phyloP scores from a whole-genome alignment of 1,140 invertebrate genomes.

The Oryzaephilus surinamensis region DNA sequence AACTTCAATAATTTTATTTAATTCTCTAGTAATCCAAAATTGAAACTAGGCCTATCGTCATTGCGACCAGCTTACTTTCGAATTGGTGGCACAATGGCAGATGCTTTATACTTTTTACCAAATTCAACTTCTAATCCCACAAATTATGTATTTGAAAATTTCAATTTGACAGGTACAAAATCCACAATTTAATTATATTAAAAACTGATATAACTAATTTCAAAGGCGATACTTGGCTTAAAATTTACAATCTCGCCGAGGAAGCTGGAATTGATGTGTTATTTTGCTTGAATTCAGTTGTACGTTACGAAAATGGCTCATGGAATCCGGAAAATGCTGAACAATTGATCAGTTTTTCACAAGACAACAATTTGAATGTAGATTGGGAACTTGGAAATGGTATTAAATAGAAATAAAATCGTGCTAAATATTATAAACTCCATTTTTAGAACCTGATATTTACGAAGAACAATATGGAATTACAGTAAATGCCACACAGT shows the following conservation, averaged over 20 bases:
- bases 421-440: constrained; percentile 16
- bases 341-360: constrained; percentile 49
- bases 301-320: constrained; percentile 41
- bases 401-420: constrained; percentile 18
- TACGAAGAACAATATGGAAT: constrained; percentile 51
- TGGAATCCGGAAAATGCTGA: constrained; percentile 58
- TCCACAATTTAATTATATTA: constrained; percentile 7
- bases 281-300: constrained; percentile 46
- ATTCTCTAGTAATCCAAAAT: constrained; percentile 34
- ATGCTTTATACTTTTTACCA: constrained; percentile 46
- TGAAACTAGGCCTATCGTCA: constrained; percentile 43
- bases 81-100: constrained; percentile 55
- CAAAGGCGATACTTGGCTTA: constrained; percentile 39
- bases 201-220: constrained; percentile 1
- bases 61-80: constrained; percentile 50
- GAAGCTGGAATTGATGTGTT: constrained; percentile 19
- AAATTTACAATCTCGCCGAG: constrained; percentile 50
- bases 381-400: constrained; percentile 68
- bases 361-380: constrained; percentile 38
- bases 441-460: constrained; percentile 57
- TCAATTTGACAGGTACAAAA: constrained; percentile 40
- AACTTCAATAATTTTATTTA: neutral
- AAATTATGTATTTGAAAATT: constrained; percentile 31
- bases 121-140: neutral
- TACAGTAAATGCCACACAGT: constrained; percentile 41